phyloP scores from a whole-genome alignment of 2,113 vertebrate genomes.

The Notiomystis cincta region DNA sequence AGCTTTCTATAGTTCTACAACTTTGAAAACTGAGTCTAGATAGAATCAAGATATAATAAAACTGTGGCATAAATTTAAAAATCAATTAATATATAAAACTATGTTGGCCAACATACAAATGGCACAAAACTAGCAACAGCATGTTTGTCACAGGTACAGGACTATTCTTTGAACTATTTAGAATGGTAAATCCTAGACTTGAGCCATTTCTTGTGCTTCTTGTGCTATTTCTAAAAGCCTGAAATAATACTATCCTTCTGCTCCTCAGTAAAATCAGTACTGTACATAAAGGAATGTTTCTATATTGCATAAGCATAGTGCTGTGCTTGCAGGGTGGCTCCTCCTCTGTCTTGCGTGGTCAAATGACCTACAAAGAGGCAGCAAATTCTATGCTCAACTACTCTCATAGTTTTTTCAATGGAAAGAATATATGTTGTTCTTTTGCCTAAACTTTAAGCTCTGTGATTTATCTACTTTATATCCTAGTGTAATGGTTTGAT shows the following conservation, averaged over 20 bases:
- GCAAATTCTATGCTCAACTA: not conserved
- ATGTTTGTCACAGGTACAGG: not conserved
- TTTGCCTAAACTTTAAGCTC: not conserved
- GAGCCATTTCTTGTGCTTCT: too few relatives aligned
- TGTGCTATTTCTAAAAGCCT: not conserved
- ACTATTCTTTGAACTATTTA: not conserved
- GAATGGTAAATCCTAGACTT: not conserved
- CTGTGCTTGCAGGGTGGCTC: not conserved
- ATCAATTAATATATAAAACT: not conserved
- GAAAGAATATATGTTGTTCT: not conserved
- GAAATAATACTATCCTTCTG: not conserved
- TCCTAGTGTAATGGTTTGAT: not conserved
- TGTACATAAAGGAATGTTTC: constrained; percentile 4
- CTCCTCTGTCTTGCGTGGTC: not conserved
- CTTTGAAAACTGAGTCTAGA: not conserved
- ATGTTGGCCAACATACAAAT: not conserved
- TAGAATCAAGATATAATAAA: constrained; percentile 5
- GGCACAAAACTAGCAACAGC: not conserved
- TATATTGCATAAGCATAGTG: constrained; percentile 19
- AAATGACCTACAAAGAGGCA: not conserved
- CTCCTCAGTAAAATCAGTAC: not conserved
- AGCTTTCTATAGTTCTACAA: not conserved
- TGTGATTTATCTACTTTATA: not conserved
- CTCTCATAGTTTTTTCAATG: not conserved
- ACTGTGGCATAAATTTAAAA: not conserved